A percentile compares a stretch with the other conserved stretches of the same genome.
Conservation (phyloP, 1,140 invertebrate genomes). For the Drosophila truncata region DNA sequence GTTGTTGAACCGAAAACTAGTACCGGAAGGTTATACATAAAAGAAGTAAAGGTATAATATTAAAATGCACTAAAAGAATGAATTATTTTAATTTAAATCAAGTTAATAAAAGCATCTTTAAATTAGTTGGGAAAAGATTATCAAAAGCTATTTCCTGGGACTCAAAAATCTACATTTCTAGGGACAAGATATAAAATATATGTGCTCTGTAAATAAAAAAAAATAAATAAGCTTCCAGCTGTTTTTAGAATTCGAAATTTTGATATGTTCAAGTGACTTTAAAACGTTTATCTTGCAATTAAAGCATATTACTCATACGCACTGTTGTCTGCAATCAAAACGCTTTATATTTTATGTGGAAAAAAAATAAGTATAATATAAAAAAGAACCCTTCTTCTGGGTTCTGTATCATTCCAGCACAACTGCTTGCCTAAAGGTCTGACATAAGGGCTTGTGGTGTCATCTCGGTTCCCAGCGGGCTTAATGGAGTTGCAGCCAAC, state of each 20-base stretch:
- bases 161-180: not conserved
- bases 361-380: not conserved
- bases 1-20: not conserved
- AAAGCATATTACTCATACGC: not conserved
- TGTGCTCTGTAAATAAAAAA: not conserved
- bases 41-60: not conserved
- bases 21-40: not conserved
- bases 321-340: not conserved
- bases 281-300: not conserved
- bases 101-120: not conserved
- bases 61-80: not conserved
- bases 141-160: not conserved
- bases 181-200: not conserved
- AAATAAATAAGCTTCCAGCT: not conserved
- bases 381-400: not conserved
- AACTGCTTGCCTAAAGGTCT: not conserved
- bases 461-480: conserved; percentile 40
- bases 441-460: conserved; percentile 35
- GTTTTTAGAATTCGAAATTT: not conserved
- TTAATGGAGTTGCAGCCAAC: conserved; percentile 55
- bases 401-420: not conserved
- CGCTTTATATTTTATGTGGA: not conserved
- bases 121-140: not conserved
- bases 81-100: not conserved
- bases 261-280: not conserved